Evolutionary conservation across 2,888 invertebrate genomes (phyloP).

Genomic region (Labia minor): DNA sequence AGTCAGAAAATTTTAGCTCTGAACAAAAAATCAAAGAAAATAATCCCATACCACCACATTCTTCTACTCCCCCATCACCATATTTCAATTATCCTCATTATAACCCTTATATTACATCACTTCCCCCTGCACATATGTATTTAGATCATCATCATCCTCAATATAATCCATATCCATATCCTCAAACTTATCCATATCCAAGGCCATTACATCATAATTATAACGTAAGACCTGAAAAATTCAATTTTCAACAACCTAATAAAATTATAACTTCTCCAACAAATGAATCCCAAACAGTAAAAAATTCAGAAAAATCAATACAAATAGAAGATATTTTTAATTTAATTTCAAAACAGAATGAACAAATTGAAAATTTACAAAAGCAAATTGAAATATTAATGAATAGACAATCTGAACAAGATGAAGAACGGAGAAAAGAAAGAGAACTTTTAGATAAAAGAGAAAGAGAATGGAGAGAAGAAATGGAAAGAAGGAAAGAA

Average conservation of each 20-base stretch:
- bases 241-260: neutral
- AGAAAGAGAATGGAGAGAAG: neutral
- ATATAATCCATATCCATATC: neutral
- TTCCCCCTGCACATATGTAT: neutral
- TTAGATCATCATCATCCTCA: neutral
- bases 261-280: neutral
- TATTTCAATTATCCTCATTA: neutral
- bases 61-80: neutral
- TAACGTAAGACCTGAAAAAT: neutral
- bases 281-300: neutral
- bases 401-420: neutral
- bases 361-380: neutral
- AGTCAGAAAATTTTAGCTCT: neutral
- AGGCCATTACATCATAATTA: neutral
- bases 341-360: neutral
- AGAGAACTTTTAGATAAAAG: neutral
- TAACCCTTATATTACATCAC: neutral
- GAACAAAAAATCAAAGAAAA: neutral
- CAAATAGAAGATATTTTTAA: neutral
- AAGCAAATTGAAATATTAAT: neutral
- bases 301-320: neutral
- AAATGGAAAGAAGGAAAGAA: neutral
- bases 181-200: neutral
- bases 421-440: neutral
- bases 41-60: neutral